Evolutionary conservation across 2,888 invertebrate species (phyloP).

Genomic region (Parthenolecanium corni): DNA sequence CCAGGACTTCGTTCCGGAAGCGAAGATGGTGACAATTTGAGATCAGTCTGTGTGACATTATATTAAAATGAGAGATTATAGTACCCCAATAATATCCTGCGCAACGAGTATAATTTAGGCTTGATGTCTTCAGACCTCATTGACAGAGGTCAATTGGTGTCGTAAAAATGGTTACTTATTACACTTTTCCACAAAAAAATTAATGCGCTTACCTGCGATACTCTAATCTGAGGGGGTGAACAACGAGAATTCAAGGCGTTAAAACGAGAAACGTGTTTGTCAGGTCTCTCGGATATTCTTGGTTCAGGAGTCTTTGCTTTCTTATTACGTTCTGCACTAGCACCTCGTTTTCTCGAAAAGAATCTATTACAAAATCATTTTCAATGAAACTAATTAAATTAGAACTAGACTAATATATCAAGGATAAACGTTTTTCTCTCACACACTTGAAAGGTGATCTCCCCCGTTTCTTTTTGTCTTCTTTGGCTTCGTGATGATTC

Average conservation of each 20-base stretch:
- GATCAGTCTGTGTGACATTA: conserved; percentile 43
- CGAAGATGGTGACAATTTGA: conserved; percentile 51
- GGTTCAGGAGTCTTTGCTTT: conserved; percentile 62
- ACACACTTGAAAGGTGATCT: conserved; percentile 89
- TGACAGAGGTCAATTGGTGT: no score
- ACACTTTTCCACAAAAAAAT: no score
- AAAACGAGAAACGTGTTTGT: conserved; percentile 15
- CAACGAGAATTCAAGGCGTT: conserved; percentile 13
- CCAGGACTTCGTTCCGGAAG: conserved; percentile 51
- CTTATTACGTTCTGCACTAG: conserved; percentile 54
- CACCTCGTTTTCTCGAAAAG: conserved; percentile 67
- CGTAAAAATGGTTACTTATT: background rate
- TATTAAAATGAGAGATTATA: conserved; percentile 29
- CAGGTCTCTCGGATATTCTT: conserved; percentile 35
- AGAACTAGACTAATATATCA: background rate
- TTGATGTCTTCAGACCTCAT: no score
- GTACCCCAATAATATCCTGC: background rate
- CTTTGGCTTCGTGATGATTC: conserved; percentile 39
- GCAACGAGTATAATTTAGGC: background rate
- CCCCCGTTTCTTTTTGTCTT: conserved; percentile 66
- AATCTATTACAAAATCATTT: conserved; percentile 47
- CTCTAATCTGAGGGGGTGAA: conserved; percentile 38
- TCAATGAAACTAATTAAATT: background rate
- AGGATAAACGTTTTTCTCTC: conserved; percentile 26
- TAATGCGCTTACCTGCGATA: conserved; percentile 37